Conservation (phyloP, 2,888 invertebrate species). For the Eupithecia exiguata region DNA sequence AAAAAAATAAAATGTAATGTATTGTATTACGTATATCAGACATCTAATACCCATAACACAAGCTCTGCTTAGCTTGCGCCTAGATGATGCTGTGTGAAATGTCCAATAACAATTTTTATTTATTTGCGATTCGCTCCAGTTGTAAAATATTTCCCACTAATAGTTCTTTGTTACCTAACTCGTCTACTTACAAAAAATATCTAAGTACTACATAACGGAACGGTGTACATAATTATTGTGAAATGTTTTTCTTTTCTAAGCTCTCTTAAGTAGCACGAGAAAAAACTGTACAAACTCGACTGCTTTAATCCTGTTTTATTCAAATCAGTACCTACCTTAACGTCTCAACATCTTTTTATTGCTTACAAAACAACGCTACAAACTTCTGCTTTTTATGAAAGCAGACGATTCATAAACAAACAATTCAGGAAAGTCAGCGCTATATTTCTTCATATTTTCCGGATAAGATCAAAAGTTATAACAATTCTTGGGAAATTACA, state of each 20-base stretch:
- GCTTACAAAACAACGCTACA: slow-evolving; percentile 8
- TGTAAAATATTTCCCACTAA: no score
- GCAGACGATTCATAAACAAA: slow-evolving; percentile 7
- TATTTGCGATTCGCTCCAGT: no score
- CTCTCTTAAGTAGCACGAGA: not conserved
- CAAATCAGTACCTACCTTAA: slow-evolving; percentile 2
- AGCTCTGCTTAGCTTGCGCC: no score
- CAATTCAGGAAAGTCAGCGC: slow-evolving; percentile 20
- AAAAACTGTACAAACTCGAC: not conserved
- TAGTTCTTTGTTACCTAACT: no score
- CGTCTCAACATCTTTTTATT: slow-evolving; percentile 3
- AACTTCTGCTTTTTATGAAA: slow-evolving; percentile 7
- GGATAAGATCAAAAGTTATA: slow-evolving; percentile 44
- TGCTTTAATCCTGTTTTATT: not conserved
- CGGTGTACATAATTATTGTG: not conserved
- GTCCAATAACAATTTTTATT: no score
- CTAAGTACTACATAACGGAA: no score
- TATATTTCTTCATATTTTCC: slow-evolving; percentile 41
- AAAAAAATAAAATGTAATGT: no score
- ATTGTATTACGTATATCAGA: no score
- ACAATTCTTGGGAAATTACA: slow-evolving; percentile 52
- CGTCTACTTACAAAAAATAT: no score
- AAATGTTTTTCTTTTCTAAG: not conserved
- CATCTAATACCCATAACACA: no score
- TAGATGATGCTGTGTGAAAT: no score